Base-by-base conservation (phyloP, 2,888 invertebrate species). In the Drosophila mettleri region DNA sequence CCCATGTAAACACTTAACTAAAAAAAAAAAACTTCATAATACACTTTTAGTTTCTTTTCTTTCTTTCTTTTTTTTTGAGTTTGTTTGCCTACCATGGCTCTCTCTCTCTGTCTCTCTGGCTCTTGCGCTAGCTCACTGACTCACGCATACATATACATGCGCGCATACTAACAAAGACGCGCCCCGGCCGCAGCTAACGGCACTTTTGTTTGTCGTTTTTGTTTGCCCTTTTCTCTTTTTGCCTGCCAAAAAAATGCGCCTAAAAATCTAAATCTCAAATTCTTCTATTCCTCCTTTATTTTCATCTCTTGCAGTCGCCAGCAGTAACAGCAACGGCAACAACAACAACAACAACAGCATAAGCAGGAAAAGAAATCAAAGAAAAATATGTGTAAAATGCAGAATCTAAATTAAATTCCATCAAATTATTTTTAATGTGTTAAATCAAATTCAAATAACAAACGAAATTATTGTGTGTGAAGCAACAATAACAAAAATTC, bases 131-230 rank as follows among this genome's bases (percentile, higher is more conserved):
- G 20, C 61, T 54, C 14, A 38, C 81, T 64, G 63, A 67, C 67
- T 63, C 62, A 81, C 78, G 54, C 66, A 72, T 63, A 83, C 83
- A 82, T 57, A 65, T 66, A 71, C 67, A 68, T 64, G 76, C 80
- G 63, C 80, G 69, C 80, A 72, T 61, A 46, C 58, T 55, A 54
- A 88, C 68, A 88, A 73, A 73, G 77, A 88, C 86, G 86, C 81
- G 81, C 78, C 84, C 85, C 87, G 76, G 81, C 69, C 75, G 58
- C 69, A 78, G 86, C 86, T 78, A 85, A 82, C 86, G 82, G 86
- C 81, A 74, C 68, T 84, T 78, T 70, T 74, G 43, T 3, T 18
- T 45, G 34, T 18, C 8, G n/a, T 49, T 22, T 33, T 2, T n/a
- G 33, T 57, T 39, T 60, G 22, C 61, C 48, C 33, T 70, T 59